These are phyloP conservation scores for Pedionomus torquatus DNA, from an alignment of 2,113 vertebrate genomes.

Conservation along the genomic window DNA sequence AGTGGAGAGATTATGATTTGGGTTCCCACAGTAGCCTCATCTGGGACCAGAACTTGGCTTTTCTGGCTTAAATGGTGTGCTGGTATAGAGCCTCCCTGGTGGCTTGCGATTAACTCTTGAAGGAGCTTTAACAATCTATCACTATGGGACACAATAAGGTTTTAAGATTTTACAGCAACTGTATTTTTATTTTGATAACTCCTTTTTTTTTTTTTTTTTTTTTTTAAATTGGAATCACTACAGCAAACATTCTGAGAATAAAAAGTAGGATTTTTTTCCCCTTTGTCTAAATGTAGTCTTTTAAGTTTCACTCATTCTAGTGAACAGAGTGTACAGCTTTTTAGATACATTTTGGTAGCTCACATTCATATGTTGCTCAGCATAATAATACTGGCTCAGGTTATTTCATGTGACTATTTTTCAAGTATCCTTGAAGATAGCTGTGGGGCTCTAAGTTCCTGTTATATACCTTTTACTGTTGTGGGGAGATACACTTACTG, in stretches of 20 bases:
- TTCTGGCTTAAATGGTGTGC: not conserved
- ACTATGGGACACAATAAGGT: not conserved
- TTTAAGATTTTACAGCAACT: not conserved
- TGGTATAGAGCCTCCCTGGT: not conserved
- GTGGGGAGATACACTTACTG: not conserved
- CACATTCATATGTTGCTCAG: not conserved
- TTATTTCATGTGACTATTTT: not conserved
- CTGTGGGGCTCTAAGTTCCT: not conserved
- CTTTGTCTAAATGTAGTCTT: not conserved
- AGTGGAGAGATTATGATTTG: not conserved
- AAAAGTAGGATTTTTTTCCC: not conserved
- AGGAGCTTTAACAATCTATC: not conserved
- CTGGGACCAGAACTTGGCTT: not conserved
- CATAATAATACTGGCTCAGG: not conserved
- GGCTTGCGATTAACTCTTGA: not conserved
- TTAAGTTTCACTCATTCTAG: not conserved
- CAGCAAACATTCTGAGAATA: not conserved
- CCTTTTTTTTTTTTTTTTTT: not conserved
- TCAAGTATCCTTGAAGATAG: not conserved
- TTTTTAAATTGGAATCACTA: not conserved
- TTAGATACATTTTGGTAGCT: not conserved
- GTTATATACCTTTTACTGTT: not conserved
- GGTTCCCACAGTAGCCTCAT: not conserved
- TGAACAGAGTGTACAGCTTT: not conserved
- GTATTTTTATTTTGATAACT: not conserved